Base-by-base conservation (phyloP, 2,888 invertebrate genomes). In the Eristalinus sepulchralis region DNA sequence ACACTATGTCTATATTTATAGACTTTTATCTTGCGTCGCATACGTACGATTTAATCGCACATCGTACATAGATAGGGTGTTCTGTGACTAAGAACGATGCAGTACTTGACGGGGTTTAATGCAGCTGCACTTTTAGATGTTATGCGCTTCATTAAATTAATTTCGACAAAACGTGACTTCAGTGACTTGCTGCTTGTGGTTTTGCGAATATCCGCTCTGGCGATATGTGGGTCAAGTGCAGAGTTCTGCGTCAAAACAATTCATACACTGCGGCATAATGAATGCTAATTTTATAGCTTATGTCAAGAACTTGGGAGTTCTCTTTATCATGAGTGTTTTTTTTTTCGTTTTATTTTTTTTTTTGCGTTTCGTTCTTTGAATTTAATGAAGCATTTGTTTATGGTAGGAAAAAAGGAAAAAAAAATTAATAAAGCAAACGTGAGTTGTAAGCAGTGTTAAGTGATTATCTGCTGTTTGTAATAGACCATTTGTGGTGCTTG, bases 131-230 rank as follows among this genome's bases (percentile, higher is more conserved):
- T 85, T 70, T 73, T 60, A 62, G 27, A 57, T 57, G 31, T 57
- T 66, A 70, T 80, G 68, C 64, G 82, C 68, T 70, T 85, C 83
- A 73, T 83, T 86, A 75, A 86, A 78, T 83, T 83, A 83, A 83
- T 86, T 86, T 86, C 57, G 78, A 79, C 83, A 67, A 75, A 86
- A 83, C 83, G 86, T 86, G 83, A 82, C 83, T 86, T 82, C 47
- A 83, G 86, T 64, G 76, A 68, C 59, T 77, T 68, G 31, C 47
- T 47, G 17, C 47, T 67, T 71, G 72, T 47, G 64, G 76, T 77
- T 77, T 73, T 82, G 77, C 73, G 82, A 73, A 70, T 60, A 39
- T 64, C n/a, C 27, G 24, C 66, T 63, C 13, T 75, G 22, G 4
- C 57, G 22, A 22, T 76, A 86, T 86, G 75, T 86, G 39, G 86